Conservation (phyloP, 2,113 vertebrate genomes). For the Symphodus melops region DNA sequence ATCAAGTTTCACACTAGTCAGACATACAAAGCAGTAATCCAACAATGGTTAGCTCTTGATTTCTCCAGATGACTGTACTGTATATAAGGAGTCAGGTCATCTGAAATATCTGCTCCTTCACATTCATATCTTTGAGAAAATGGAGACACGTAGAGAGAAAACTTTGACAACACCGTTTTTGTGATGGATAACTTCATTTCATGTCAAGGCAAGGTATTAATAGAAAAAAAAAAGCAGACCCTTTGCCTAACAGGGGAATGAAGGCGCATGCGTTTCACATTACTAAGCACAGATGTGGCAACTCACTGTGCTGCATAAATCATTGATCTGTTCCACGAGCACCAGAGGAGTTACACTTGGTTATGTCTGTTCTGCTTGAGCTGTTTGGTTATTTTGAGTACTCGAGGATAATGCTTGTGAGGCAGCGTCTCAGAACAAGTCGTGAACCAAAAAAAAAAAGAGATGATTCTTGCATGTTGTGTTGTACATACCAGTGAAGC, state of each 20-base stretch:
- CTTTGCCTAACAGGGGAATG: not conserved
- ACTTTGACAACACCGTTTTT: not conserved
- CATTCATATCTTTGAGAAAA: constrained; percentile 9
- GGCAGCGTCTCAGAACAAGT: constrained; percentile 12
- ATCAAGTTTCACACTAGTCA: not conserved
- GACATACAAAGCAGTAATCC: not conserved
- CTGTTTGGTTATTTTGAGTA: not conserved
- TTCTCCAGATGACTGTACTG: too few relatives aligned
- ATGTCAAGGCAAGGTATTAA: not conserved
- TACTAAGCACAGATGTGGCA: constrained; percentile 1
- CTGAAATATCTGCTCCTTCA: constrained; percentile 5
- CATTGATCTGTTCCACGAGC: not conserved
- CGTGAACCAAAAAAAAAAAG: too few relatives aligned
- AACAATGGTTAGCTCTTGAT: not conserved
- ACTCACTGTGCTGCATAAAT: constrained; percentile 8
- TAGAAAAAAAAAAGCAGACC: too few relatives aligned
- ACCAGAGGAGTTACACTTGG: not conserved
- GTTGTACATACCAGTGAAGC: not conserved
- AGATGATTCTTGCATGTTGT: not conserved
- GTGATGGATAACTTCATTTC: not conserved
- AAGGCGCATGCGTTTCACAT: not conserved
- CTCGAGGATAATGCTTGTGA: not conserved
- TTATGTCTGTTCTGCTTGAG: constrained; percentile 13
- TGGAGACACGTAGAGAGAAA: not conserved
- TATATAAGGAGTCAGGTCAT: not conserved